Base-by-base conservation (phyloP, 2,888 invertebrate genomes). In the Tridacna crocea region DNA sequence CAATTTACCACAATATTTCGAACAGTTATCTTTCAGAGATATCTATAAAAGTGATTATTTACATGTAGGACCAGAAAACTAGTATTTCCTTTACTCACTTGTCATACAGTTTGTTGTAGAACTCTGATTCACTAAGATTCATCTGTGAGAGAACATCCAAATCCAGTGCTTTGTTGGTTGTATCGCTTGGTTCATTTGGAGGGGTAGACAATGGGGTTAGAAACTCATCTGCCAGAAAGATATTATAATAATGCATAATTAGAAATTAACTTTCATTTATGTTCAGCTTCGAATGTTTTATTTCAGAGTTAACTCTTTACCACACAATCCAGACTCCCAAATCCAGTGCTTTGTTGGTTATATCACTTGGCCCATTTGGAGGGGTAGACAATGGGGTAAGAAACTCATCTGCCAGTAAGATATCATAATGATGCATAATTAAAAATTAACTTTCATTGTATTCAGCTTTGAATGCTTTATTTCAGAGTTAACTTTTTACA, bases 71-170 rank as follows among this genome's bases (percentile, higher is more conserved):
- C 36, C 8, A 36, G 36, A 36, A 4, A 36, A 8, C 3, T 36
- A 36, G 8, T 36, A 36, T 36, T 36, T 36, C 8, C 36, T 36
- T 36, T 15, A 85, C 96, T 92, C 97, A 98, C 93, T 96, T 96
- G 92, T 97, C 97, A 92, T 97, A 97, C 13, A 97, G 94, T 93
- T 96, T 96, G 76, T 96, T 96, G 90, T 88, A 75, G 95, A 88
- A 75, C 70, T 88, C 77, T 17, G 87, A 72, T 58, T 89, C 88
- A 72, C 84, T 79, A 17, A 87, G 77, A n/a, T 84, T 77, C 15
- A 84, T 70, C 75, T 83, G 63, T 19, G 88, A 83, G 19, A 90
- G 75, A 15, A 87, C 85, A 61, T 80, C 76, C 0, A 88, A 68
- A n/a, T 82, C 77, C 58, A 74, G 13, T 22, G 72, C 73, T 22